Evolutionary conservation across 1,140 invertebrate genomes (phyloP).

Genomic region (Heliothis virescens): DNA sequence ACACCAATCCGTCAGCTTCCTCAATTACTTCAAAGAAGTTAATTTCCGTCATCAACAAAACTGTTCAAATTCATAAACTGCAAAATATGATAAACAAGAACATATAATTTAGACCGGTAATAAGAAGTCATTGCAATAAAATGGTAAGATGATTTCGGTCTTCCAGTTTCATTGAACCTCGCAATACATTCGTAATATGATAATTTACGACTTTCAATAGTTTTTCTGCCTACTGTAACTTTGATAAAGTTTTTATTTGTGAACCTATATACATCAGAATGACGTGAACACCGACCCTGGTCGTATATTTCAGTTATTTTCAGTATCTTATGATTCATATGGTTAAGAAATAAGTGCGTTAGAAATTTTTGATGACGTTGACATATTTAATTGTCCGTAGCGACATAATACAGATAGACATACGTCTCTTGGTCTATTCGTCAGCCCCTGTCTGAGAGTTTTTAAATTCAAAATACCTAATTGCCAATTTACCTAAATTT

Average conservation of each 20-base stretch:
- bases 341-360: constrained; percentile 45
- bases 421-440: too few relatives aligned
- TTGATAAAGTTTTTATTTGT: constrained; percentile 45
- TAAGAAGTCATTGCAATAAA: too few relatives aligned
- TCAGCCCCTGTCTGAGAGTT: not conserved
- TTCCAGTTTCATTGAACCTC: not conserved
- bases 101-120: too few relatives aligned
- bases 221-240: constrained; percentile 6
- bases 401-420: too few relatives aligned
- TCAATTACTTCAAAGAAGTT: too few relatives aligned
- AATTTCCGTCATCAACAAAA: too few relatives aligned
- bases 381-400: constrained; percentile 26
- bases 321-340: constrained; percentile 52
- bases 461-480: not conserved
- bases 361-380: constrained; percentile 44
- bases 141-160: too few relatives aligned
- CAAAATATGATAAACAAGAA: too few relatives aligned
- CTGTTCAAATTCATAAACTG: too few relatives aligned
- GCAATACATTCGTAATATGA: not conserved
- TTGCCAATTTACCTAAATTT: constrained; percentile 7
- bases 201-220: constrained; percentile 9
- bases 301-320: constrained; percentile 52
- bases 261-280: constrained; percentile 41
- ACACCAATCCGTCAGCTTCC: too few relatives aligned
- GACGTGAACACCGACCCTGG: constrained; percentile 43